Evolutionary conservation across 64 coral and sea anemone genomes (phyloP).

Genomic region (Montipora capricornis): DNA sequence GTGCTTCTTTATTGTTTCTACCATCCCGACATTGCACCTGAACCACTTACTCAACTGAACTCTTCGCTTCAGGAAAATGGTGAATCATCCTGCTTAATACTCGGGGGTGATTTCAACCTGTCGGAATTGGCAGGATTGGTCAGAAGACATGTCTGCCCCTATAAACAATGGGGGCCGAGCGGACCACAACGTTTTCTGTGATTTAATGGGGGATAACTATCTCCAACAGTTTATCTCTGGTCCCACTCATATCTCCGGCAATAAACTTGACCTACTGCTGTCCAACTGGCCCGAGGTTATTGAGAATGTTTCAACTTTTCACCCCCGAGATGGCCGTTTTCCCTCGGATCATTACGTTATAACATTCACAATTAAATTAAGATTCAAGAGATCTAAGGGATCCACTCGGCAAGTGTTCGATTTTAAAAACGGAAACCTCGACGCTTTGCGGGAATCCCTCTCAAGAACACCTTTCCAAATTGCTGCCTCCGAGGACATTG

Average conservation of each 20-base stretch:
- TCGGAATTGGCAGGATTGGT: conserved; percentile 11
- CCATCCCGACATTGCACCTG: neutral
- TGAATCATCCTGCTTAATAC: too few relatives aligned
- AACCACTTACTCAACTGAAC: conserved; percentile 31
- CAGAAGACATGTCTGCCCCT: neutral
- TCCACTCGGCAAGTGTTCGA: too few relatives aligned
- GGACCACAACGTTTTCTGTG: conserved; percentile 31
- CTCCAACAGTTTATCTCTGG: conserved; percentile 30
- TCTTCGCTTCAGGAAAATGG: neutral
- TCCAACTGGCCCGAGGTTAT: conserved; percentile 29
- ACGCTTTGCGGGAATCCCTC: too few relatives aligned
- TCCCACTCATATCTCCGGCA: conserved; percentile 37
- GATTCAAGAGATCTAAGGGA: too few relatives aligned
- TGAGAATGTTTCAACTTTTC: neutral
- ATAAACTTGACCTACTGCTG: conserved; percentile 47
- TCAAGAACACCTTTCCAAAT: too few relatives aligned
- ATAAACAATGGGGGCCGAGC: neutral
- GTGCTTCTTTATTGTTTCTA: conserved; percentile 59
- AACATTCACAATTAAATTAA: too few relatives aligned
- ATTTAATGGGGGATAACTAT: conserved; percentile 62
- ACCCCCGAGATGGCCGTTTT: too few relatives aligned
- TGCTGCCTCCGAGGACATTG: too few relatives aligned
- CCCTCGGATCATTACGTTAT: too few relatives aligned
- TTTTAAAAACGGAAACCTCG: too few relatives aligned
- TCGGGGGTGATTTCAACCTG: neutral